A percentile compares a stretch with the other conserved stretches of the same genome.
These are phyloP conservation scores for Erebia ligea DNA, from an alignment of 2,888 invertebrate genomes.

Conservation along the genomic window DNA sequence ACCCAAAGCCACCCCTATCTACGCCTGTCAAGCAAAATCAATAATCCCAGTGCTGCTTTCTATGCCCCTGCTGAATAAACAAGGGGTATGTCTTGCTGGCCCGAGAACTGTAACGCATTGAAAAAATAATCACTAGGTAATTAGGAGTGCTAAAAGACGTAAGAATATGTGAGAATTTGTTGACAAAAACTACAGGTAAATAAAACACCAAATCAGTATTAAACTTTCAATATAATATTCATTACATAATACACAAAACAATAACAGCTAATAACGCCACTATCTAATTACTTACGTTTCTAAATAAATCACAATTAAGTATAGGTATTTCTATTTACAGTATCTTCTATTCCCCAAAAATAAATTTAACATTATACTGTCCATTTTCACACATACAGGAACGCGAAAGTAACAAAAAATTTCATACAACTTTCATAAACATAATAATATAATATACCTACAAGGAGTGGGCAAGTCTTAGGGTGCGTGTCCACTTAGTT, in stretches of 20 bases:
- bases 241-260: slow-evolving; percentile 78
- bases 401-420: background rate
- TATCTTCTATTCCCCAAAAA: slow-evolving; percentile 40
- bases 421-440: no score
- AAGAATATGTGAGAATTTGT: background rate
- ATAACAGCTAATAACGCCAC: slow-evolving; percentile 73
- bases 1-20: no score
- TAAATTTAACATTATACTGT: slow-evolving; percentile 30
- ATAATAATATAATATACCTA: no score
- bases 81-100: no score
- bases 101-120: no score
- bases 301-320: slow-evolving; percentile 58
- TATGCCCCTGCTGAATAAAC: no score
- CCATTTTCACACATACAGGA: slow-evolving; percentile 7
- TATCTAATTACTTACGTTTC: slow-evolving; percentile 60
- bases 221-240: slow-evolving; percentile 79
- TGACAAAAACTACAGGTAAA: slow-evolving; percentile 30
- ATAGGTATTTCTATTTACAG: no score
- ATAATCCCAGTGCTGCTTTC: no score
- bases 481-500: no score
- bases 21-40: no score
- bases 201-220: slow-evolving; percentile 56
- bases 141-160: background rate
- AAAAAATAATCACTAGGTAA: no score
- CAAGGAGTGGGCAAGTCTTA: no score